These are phyloP conservation scores for Prorops nasuta DNA, from an alignment of 1,140 invertebrate genomes.

Conservation along the genomic window DNA sequence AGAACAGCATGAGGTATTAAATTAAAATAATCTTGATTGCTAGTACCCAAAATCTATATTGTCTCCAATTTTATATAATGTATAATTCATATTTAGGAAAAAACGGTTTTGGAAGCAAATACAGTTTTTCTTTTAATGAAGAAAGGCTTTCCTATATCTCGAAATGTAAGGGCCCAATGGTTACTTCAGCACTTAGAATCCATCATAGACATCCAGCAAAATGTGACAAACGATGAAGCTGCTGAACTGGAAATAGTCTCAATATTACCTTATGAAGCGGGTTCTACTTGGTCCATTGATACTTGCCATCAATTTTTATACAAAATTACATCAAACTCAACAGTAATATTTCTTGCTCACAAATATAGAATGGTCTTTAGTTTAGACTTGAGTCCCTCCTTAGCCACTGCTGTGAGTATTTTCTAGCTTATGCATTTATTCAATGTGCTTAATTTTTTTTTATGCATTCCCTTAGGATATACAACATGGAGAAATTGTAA, in stretches of 20 bases:
- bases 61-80: constrained; percentile 4
- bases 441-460: constrained; percentile 3
- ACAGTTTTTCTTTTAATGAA: constrained; percentile 72
- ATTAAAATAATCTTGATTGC: neutral
- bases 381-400: constrained; percentile 79
- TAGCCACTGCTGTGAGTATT: constrained; percentile 66
- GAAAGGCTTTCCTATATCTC: constrained; percentile 72
- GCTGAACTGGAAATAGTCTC: constrained; percentile 67
- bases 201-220: constrained; percentile 56
- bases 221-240: constrained; percentile 40
- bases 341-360: constrained; percentile 58
- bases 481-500: constrained; percentile 66
- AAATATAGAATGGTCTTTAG: constrained; percentile 74
- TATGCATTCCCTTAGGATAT: constrained; percentile 58
- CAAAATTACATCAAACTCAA: constrained; percentile 54
- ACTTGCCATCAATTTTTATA: constrained; percentile 60
- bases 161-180: constrained; percentile 76
- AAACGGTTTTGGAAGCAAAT: constrained; percentile 61
- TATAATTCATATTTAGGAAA: constrained; percentile 32
- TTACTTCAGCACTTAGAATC: constrained; percentile 70
- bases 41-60: neutral
- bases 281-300: constrained; percentile 54
- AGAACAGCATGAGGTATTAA: constrained; percentile 11
- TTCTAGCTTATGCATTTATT: neutral
- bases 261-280: constrained; percentile 60